Conservation (phyloP, 2,797 vertebrate genomes). For the Holocentrus rufus region DNA sequence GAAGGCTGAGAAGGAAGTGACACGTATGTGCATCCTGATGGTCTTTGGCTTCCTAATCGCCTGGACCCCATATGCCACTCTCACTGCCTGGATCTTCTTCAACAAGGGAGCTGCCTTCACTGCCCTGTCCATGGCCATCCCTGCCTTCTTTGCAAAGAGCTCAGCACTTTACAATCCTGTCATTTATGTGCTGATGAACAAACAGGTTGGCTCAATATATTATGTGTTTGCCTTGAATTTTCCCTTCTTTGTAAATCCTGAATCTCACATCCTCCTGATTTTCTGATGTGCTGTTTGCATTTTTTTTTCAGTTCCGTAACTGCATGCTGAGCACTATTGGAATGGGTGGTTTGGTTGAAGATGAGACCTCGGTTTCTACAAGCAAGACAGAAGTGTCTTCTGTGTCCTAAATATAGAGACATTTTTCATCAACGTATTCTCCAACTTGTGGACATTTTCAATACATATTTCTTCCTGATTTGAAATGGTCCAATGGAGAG, state of each 20-base stretch:
- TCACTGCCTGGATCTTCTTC: conserved; percentile 84
- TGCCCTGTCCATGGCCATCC: conserved; percentile 81
- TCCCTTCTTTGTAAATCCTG: not conserved
- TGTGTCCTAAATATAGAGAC: conserved; percentile 62
- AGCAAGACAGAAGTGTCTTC: conserved; percentile 88
- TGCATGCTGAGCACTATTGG: conserved; percentile 85
- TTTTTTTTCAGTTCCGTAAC: conserved; percentile 83
- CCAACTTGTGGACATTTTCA: conserved; percentile 13
- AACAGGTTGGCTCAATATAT: not conserved
- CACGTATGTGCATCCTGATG: conserved; percentile 84
- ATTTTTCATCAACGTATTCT: conserved; percentile 57
- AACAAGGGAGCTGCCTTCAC: conserved; percentile 79
- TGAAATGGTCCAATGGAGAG: conserved; percentile 26
- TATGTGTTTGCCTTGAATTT: not conserved
- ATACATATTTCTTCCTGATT: conserved; percentile 32
- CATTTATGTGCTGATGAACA: conserved; percentile 77
- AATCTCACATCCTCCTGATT: not conserved
- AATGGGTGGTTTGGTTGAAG: conserved; percentile 84
- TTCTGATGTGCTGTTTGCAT: not conserved
- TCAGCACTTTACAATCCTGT: conserved; percentile 82
- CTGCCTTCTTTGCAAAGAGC: conserved; percentile 87
- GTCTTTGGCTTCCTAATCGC: conserved; percentile 83
- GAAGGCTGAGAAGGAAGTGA: conserved; percentile 86
- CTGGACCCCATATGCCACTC: conserved; percentile 81
- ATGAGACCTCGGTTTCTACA: conserved; percentile 81